Evolutionary conservation across 2,113 vertebrate species (phyloP).

Genomic region (Campylomormyrus tamandua): DNA sequence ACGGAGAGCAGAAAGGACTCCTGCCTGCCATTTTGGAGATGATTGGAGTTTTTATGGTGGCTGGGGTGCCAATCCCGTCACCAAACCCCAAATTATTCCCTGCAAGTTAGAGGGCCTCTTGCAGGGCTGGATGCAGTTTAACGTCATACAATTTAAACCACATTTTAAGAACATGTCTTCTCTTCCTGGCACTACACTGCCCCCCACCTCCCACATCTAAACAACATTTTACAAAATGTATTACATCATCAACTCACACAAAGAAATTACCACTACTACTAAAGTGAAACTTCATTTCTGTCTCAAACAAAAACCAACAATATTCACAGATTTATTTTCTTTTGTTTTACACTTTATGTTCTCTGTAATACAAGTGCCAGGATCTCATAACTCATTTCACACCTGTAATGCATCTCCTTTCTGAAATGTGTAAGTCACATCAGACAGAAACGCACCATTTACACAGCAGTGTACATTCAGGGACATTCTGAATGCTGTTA

Average conservation of each 20-base stretch:
- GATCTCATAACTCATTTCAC: not conserved
- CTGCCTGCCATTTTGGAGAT: not conserved
- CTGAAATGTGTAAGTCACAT: not conserved
- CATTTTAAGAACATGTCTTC: not conserved
- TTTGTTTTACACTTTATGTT: not conserved
- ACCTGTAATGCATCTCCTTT: not conserved
- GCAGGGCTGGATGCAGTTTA: not conserved
- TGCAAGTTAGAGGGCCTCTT: too few species aligned
- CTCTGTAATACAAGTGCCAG: not conserved
- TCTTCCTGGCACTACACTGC: not conserved
- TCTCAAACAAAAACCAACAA: not conserved
- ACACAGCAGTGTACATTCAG: not conserved
- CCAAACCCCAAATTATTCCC: not conserved
- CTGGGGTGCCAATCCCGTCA: not conserved
- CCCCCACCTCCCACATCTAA: not conserved
- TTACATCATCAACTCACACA: not conserved
- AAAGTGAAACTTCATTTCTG: not conserved
- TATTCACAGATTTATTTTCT: not conserved
- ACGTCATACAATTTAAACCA: not conserved
- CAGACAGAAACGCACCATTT: not conserved
- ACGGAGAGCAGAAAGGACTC: not conserved
- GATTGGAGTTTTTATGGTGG: not conserved
- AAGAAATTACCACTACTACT: not conserved
- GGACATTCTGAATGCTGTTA: not conserved
- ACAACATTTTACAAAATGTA: not conserved